Evolutionary conservation across 2,888 invertebrate genomes (phyloP).

Genomic region (Agonopterix subpropinquella): DNA sequence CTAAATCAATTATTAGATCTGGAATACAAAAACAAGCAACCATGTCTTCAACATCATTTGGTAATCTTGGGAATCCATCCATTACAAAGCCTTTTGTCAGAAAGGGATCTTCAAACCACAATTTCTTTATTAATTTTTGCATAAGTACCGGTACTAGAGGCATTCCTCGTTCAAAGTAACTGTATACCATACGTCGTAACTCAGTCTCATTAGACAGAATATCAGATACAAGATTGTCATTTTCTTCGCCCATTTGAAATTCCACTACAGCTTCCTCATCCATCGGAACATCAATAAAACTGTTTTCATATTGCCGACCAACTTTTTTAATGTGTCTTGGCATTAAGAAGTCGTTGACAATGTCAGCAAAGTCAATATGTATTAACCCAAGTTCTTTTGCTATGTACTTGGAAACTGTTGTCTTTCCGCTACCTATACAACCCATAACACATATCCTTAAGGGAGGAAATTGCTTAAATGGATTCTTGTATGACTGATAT

Average conservation of each 20-base stretch:
- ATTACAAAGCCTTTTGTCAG: constrained; percentile 70
- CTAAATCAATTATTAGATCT: constrained; percentile 73
- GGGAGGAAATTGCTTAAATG: constrained; percentile 59
- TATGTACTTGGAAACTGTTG: constrained; percentile 60
- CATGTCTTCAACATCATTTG: constrained; percentile 73
- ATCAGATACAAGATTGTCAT: constrained; percentile 37
- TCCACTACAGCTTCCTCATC: constrained; percentile 51
- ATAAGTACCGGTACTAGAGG: constrained; percentile 59
- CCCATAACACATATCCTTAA: constrained; percentile 77
- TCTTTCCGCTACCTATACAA: constrained; percentile 71
- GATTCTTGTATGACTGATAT: constrained; percentile 62
- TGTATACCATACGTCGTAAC: constrained; percentile 46
- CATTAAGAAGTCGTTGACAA: constrained; percentile 44
- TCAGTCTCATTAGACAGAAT: constrained; percentile 52
- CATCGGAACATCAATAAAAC: constrained; percentile 38
- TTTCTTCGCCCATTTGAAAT: constrained; percentile 53
- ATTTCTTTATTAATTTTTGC: constrained; percentile 51
- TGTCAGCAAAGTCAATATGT: constrained; percentile 64
- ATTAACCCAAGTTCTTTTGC: constrained; percentile 73
- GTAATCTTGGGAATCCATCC: constrained; percentile 77
- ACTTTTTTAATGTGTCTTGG: constrained; percentile 61
- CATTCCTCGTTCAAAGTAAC: constrained; percentile 67
- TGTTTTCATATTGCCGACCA: constrained; percentile 58
- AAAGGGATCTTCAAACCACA: constrained; percentile 74
- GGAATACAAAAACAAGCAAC: constrained; percentile 68